Evolutionary conservation across 2,888 invertebrate species (phyloP).

Genomic region (Lasius platythorax): DNA sequence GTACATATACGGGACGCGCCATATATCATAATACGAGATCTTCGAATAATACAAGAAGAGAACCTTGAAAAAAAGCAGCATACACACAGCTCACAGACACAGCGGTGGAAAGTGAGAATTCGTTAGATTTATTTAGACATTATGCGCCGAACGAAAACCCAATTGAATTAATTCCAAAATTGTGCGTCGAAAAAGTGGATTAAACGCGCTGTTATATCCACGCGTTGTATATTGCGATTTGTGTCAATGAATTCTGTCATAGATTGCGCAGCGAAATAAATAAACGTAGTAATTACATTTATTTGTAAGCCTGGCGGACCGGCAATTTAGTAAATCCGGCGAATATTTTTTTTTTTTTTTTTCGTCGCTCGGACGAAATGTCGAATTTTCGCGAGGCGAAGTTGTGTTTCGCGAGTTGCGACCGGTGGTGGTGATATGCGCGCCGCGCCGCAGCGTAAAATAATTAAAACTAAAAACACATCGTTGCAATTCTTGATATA

Average conservation of each 20-base stretch:
- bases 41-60: neutral
- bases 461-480: conserved; percentile 57
- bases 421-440: conserved; percentile 14
- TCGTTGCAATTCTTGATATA: conserved; percentile 56
- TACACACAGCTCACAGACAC: neutral
- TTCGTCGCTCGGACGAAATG: conserved; percentile 37
- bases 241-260: conserved; percentile 51
- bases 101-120: neutral
- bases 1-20: neutral
- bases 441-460: conserved; percentile 38
- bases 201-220: conserved; percentile 28
- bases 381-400: conserved; percentile 43
- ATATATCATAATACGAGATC: neutral
- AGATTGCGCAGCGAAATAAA: conserved; percentile 55
- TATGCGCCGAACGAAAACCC: conserved; percentile 23
- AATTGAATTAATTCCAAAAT: conserved; percentile 46
- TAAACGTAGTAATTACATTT: conserved; percentile 56
- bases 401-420: conserved; percentile 7
- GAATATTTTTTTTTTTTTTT: conserved; percentile 41
- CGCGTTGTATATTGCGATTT: conserved; percentile 36
- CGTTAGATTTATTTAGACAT: conserved; percentile 41
- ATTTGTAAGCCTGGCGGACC: conserved; percentile 54
- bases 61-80: neutral
- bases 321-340: conserved; percentile 55
- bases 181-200: conserved; percentile 43